Evolutionary conservation across 2,888 invertebrate species (phyloP), one percentile per base, ranked within the genome.

Genomic region (Chymomyza fuscimana): DNA sequence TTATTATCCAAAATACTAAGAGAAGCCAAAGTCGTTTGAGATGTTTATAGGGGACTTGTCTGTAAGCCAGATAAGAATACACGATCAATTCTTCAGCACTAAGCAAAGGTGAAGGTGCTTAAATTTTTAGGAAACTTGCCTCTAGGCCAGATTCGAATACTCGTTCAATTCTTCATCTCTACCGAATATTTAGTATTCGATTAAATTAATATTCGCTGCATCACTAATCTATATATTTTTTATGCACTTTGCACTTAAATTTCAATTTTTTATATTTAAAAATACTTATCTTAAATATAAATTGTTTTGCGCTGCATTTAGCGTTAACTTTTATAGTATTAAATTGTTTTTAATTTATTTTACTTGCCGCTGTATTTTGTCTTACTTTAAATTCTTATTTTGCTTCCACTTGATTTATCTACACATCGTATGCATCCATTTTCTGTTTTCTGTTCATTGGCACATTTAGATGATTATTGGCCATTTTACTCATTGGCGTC

Each of bases 391-490:
- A 54, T 61, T 46, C 36, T 46, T 15, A 29, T 22, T 58, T 58
- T 56, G 10, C n/a, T 54, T 54, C 4, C 22, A 54, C 5, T 7
- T 54, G 16, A 61, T 16, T 59, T 73, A 66, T 78, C 92, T 91
- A 93, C 91, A 92, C 93, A 87, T 93, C 93, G 90, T 93, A 92
- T 79, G 93, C 93, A 91, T 94, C 93, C 93, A 94, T 94, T 90
- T 93, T 82, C 56, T 92, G 91, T 89, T 93, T 93, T 90, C 92
- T 79, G 91, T 90, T 82, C 86, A 90, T 87, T 92, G 92, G 92
- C 88, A 92, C 90, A 87, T 86, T 89, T 80, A 89, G 92, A 86
- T 82, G 84, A 79, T 87, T 90, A 54, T 86, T 80, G 67, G 80
- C 73, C 58, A 69, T 66, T 71, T 77, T 67, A 40, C 66, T 80